Evolutionary conservation across 2,888 invertebrate genomes (phyloP).

Genomic region (Cyclophora albipunctata): DNA sequence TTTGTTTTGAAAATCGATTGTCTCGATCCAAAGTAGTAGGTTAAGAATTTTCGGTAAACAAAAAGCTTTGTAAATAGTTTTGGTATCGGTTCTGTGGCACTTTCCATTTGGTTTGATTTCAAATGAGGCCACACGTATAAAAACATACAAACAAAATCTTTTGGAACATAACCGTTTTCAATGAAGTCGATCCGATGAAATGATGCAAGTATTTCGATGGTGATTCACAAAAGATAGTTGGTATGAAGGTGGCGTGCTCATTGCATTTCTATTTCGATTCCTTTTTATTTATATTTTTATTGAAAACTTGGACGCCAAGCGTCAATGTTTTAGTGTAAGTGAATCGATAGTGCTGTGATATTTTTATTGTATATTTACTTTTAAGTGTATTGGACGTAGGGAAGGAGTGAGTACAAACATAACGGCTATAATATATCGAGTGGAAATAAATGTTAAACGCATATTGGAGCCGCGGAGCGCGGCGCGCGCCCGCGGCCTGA

Average conservation of each 20-base stretch:
- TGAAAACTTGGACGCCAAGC: constrained; percentile 57
- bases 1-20: constrained; percentile 6
- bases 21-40: constrained; percentile 21
- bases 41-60: constrained; percentile 13
- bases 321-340: constrained; percentile 64
- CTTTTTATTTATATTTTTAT: constrained; percentile 48
- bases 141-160: constrained; percentile 1
- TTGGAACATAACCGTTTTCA: too few relatives aligned
- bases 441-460: constrained; percentile 11
- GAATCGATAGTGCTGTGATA: constrained; percentile 76
- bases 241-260: constrained; percentile 35
- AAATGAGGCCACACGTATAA: constrained; percentile 30
- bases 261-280: constrained; percentile 66
- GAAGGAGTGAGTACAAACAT: constrained; percentile 65
- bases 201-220: neutral
- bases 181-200: constrained; percentile 3
- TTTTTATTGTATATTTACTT: constrained; percentile 71
- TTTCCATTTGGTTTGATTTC: constrained; percentile 42
- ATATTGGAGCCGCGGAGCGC: neutral
- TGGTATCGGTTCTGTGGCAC: constrained; percentile 49
- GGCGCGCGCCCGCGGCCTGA: constrained; percentile 1
- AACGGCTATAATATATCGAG: constrained; percentile 42
- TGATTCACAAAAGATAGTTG: constrained; percentile 7
- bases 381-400: constrained; percentile 57
- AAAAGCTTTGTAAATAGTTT: constrained; percentile 53